Base-by-base conservation (phyloP, 1,140 invertebrate species). In the Calosoma granatense region DNA sequence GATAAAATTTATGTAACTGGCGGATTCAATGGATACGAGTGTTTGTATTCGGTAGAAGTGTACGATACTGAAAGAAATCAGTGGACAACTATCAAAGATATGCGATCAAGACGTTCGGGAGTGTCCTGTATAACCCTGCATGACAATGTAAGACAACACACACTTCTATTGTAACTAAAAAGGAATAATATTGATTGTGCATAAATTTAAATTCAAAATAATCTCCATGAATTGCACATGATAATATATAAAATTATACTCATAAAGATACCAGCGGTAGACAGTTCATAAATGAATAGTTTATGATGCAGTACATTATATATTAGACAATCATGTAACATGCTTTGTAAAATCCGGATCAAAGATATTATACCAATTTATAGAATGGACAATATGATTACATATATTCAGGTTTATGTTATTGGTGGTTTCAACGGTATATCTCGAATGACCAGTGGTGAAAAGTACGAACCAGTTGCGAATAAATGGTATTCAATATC, bases 1-100 rank as follows among this genome's bases (percentile, higher is more conserved):
- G 85, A 79, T 54, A 88, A 87, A 64, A 86, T 91, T 54, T 91
- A 88, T 67, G 87, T 92, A 30, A 84, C 83, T 1, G 90, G 89
- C 0, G 93, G 93, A 0, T 96, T 95, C 70, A 92, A 95, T 70
- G 92, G 93, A 0, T 82, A 84, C 55, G 88, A 93, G 63, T 94
- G 88, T 65, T 76, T 95, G 72, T 87, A 86, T 67, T 85, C 88
- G 1, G 89, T 84, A 0, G 93, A 96, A 71, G 81, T 84, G 51
- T 97, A 91, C 70, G 86, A 92, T 71, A 88, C 91, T 0, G 76
- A 81, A 11, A 80, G 78, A 0, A 90, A 95, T 70, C 82, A 88
- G 61, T 97, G 94, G 94, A 89, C 88, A 0, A 74, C 87, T 61
- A 83, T 96, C 43, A 76, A 79, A 9, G 78, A 82, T 2, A 92